Base-by-base conservation (phyloP, 2,797 vertebrate genomes). In the Taeniopygia guttata region DNA sequence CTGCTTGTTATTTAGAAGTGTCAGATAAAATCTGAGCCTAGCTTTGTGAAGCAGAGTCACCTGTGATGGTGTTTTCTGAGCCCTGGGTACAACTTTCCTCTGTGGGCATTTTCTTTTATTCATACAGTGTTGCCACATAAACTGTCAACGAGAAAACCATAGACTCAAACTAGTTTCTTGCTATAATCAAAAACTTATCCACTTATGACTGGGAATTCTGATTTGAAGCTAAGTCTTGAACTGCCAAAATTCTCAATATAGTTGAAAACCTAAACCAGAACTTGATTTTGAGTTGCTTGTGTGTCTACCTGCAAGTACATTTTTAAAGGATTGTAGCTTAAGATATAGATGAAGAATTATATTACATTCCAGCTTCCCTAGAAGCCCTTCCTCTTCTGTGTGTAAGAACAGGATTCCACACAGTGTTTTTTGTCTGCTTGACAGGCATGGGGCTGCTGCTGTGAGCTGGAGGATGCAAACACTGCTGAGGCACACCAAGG, bases 331-430 rank as follows among this genome's bases (percentile, higher is more conserved):
- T 14, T 5, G 4, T 38, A 51, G 17, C 6, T 17, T 42, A 38
- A 54, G 34, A 36, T 54, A 18, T 1, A 59, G 40, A 26, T 48
- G 27, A 90, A 10, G 32, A 67, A 15, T 74, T 59, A 11, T 3
- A 19, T 13, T 56, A 13, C 5, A 5, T 30, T 55, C 23, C 40
- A 67, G 38, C 43, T 78, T 62, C n/a, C 62, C 32, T 86, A 62
- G 62, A 40, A 90, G 54, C 34, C 4, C 8, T 59, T 64, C 18
- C 23, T 49, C 49, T 75, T 64, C 46, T 36, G 26, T n/a, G 16
- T 30, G 16, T n/a, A 30, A 81, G 45, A 74, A 36, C 68, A 86
- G 62, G 38, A 48, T 19, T 2, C 8, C 49, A 49, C 0, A 0
- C 3, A 36, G 4, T 55, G 29, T 40, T 80, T 56, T 90, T 46